Conservation (phyloP, 2,797 vertebrate species). For the Chromis chromis region DNA sequence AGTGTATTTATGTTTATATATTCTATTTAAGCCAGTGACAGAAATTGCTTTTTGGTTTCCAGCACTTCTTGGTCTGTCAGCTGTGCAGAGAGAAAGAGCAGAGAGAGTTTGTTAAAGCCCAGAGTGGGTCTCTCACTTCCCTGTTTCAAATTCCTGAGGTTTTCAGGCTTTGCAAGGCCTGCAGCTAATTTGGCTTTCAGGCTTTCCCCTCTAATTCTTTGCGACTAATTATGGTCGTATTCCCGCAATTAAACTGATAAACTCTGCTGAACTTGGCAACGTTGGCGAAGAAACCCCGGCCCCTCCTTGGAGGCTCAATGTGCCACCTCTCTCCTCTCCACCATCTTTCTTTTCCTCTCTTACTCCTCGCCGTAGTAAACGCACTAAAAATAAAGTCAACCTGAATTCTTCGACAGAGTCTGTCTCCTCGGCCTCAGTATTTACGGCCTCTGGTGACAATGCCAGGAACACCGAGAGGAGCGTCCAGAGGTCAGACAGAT, state of each 20-base stretch:
- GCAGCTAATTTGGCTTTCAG: slow-evolving; percentile 82
- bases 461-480: slow-evolving; percentile 69
- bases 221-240: slow-evolving; percentile 82
- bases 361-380: slow-evolving; percentile 61
- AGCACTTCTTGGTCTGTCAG: slow-evolving; percentile 53
- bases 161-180: slow-evolving; percentile 75
- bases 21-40: slow-evolving; percentile 25
- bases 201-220: slow-evolving; percentile 81
- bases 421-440: slow-evolving; percentile 58
- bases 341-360: slow-evolving; percentile 29
- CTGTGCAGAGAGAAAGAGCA: slow-evolving; percentile 23
- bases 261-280: slow-evolving; percentile 75
- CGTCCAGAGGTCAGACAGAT: slow-evolving; percentile 81
- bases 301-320: slow-evolving; percentile 30
- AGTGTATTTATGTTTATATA: slow-evolving; percentile 31
- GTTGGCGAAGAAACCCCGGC: slow-evolving; percentile 50
- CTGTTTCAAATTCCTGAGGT: slow-evolving; percentile 84
- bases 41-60: slow-evolving; percentile 30
- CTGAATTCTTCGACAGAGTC: slow-evolving; percentile 71
- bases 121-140: slow-evolving; percentile 64
- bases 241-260: slow-evolving; percentile 83
- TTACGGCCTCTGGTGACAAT: slow-evolving; percentile 74
- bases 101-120: slow-evolving; percentile 66
- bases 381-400: slow-evolving; percentile 75
- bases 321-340: slow-evolving; percentile 19